phyloP scores from a whole-genome alignment of 2,797 vertebrate species.

The Potorous gilbertii region DNA sequence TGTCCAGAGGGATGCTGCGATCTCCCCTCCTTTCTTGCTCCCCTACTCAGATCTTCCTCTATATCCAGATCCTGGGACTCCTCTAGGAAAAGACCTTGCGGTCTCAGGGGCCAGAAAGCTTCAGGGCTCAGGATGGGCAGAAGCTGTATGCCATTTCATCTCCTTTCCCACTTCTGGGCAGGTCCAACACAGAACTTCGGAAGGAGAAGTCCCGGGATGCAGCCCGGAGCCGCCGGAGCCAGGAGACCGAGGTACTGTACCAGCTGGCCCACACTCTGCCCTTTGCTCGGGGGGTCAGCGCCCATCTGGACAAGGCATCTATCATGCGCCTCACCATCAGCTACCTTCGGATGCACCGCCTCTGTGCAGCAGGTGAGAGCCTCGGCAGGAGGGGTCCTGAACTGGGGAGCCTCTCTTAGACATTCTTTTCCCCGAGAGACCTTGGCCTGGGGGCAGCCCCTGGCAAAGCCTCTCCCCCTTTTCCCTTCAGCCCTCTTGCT shows the following conservation, averaged over 20 bases:
- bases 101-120: not conserved
- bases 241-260: slow-evolving; percentile 93
- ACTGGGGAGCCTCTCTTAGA: not conserved
- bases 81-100: not conserved
- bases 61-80: not conserved
- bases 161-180: slow-evolving; percentile 60
- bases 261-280: slow-evolving; percentile 90
- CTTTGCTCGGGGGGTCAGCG: slow-evolving; percentile 89
- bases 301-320: slow-evolving; percentile 93
- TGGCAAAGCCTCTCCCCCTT: not conserved
- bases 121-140: not conserved
- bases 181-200: slow-evolving; percentile 88
- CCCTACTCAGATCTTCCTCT: not conserved
- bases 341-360: slow-evolving; percentile 89
- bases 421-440: not conserved
- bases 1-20: not conserved
- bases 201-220: slow-evolving; percentile 93
- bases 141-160: not conserved
- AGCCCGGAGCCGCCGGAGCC: slow-evolving; percentile 90
- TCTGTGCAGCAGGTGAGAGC: slow-evolving; percentile 84
- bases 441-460: not conserved
- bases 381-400: rapidly evolving
- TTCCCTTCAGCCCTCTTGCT: not conserved
- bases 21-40: not conserved
- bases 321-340: slow-evolving; percentile 93